These are phyloP conservation scores for Apamea anceps DNA, from an alignment of 2,888 invertebrate genomes.

Conservation along the genomic window DNA sequence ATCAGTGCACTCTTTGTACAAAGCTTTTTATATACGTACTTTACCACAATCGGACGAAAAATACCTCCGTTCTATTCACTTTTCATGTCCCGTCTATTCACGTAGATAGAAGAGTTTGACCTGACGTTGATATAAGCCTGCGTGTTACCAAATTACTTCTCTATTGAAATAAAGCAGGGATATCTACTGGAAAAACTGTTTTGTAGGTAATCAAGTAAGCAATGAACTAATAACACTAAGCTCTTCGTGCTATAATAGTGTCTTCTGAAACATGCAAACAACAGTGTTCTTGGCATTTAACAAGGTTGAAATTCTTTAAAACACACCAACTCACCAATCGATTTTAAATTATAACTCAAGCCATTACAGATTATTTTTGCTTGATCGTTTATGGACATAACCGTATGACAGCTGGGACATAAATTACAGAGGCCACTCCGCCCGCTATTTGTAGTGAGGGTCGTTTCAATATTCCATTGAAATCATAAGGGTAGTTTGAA, in stretches of 20 bases:
- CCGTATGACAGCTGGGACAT: slow-evolving; percentile 48
- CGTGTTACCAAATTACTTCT: not conserved
- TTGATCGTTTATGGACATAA: slow-evolving; percentile 20
- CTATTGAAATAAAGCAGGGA: not conserved
- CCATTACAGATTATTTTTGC: slow-evolving; percentile 35
- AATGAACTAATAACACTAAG: not conserved
- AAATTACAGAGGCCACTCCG: slow-evolving; percentile 62
- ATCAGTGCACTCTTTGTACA: not conserved
- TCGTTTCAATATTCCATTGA: slow-evolving; percentile 71
- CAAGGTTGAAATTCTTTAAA: slow-evolving; percentile 25
- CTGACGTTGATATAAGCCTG: slow-evolving; percentile 28
- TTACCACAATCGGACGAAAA: slow-evolving; percentile 1
- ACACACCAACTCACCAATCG: slow-evolving; percentile 14
- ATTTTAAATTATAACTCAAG: slow-evolving; percentile 23
- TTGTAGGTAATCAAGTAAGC: not conserved
- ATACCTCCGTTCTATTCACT: not conserved
- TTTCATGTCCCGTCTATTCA: slow-evolving; percentile 14
- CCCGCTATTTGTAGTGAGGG: slow-evolving; percentile 64
- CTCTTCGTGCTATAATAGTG: too few relatives aligned
- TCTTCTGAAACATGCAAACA: slow-evolving; percentile 40
- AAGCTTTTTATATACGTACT: not conserved
- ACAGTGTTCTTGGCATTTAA: slow-evolving; percentile 21
- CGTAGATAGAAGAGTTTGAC: not conserved
- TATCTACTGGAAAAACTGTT: not conserved
- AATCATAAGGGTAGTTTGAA: slow-evolving; percentile 33